Evolutionary conservation across 2,113 vertebrate species (phyloP).

Genomic region (Strigops habroptila): DNA sequence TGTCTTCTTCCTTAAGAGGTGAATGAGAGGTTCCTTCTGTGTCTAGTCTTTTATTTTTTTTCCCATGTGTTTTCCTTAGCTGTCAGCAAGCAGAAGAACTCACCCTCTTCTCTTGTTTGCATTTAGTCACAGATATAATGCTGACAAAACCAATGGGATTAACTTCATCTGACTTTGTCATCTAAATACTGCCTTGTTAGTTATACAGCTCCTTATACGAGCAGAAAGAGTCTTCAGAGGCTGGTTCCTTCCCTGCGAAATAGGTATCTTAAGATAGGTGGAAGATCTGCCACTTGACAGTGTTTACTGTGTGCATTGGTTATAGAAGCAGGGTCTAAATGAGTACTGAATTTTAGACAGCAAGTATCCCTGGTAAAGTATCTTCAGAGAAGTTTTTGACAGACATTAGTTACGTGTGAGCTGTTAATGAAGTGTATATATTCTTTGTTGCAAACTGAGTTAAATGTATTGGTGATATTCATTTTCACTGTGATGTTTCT

Average conservation of each 20-base stretch:
- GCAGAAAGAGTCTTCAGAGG: background rate
- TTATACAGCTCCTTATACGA: background rate
- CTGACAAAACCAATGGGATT: background rate
- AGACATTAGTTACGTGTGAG: background rate
- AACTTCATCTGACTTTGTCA: background rate
- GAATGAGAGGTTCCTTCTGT: slow-evolving; percentile 26
- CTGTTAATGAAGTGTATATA: background rate
- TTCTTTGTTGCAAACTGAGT: background rate
- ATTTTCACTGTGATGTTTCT: background rate
- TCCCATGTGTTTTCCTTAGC: background rate
- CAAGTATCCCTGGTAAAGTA: background rate
- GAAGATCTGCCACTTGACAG: background rate
- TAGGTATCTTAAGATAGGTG: background rate
- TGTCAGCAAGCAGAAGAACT: background rate
- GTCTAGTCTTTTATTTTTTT: background rate
- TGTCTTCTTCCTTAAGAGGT: slow-evolving; percentile 6
- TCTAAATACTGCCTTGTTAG: background rate
- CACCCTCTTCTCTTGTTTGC: background rate
- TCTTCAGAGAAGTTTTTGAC: background rate
- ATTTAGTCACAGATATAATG: background rate
- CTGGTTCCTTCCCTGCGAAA: background rate
- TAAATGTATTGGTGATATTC: background rate
- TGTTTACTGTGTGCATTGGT: background rate
- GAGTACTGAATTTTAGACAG: background rate
- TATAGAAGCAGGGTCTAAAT: background rate